Evolutionary conservation across 2,113 vertebrate species (phyloP).

Genomic region (Chrysochloris asiatica): DNA sequence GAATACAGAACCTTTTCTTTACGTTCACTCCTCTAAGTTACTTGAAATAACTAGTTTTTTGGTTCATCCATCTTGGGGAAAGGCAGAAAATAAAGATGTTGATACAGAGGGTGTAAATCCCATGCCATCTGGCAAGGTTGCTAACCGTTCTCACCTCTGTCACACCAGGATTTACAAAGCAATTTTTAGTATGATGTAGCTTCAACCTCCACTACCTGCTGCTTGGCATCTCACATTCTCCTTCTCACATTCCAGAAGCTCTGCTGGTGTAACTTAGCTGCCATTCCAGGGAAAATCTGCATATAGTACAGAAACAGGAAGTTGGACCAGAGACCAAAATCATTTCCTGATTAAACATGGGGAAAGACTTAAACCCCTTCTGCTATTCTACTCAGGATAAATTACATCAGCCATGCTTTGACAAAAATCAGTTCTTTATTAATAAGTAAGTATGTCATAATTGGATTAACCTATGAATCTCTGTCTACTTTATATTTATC

Average conservation of each 20-base stretch:
- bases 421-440: background rate
- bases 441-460: background rate
- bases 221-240: constrained; percentile 59
- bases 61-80: background rate
- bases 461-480: background rate
- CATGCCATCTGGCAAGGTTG: constrained; percentile 73
- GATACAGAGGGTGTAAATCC: constrained; percentile 51
- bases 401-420: background rate
- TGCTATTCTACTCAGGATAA: background rate
- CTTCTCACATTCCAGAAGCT: constrained; percentile 9
- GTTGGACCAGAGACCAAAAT: background rate
- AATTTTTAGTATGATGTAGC: background rate
- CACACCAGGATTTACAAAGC: constrained; percentile 39
- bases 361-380: background rate
- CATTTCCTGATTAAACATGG: background rate
- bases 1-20: background rate
- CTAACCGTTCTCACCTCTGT: constrained; percentile 70
- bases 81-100: constrained; percentile 25
- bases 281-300: background rate
- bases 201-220: constrained; percentile 60
- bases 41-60: background rate
- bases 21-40: background rate
- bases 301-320: background rate
- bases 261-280: background rate
- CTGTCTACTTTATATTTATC: background rate